A percentile compares a stretch with the other conserved stretches of the same genome.
Evolutionary conservation across 2,113 vertebrate genomes (phyloP).

Genomic region (Pitta sordida): DNA sequence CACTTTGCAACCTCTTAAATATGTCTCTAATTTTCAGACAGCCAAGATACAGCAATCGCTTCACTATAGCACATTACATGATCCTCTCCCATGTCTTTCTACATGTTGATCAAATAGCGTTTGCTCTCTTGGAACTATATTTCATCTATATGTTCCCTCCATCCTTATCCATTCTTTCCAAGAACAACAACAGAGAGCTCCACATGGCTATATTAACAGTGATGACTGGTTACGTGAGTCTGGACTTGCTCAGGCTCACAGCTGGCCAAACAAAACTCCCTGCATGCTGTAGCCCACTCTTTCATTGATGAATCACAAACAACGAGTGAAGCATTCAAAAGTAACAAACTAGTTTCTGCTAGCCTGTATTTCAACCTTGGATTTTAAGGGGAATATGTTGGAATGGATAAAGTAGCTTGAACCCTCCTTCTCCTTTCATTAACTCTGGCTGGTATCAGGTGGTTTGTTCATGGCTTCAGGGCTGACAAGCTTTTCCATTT

Average conservation of each 20-base stretch:
- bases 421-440: neutral
- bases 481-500: neutral
- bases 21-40: neutral
- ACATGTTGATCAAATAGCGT: neutral
- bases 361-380: neutral
- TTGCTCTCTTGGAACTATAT: neutral
- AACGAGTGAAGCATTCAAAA: neutral
- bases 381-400: neutral
- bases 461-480: neutral
- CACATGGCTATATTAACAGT: conserved; percentile 7
- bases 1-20: neutral
- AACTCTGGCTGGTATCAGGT: neutral
- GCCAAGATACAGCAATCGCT: neutral
- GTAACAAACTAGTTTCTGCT: conserved; percentile 32
- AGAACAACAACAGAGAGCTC: neutral
- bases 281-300: conserved; percentile 4
- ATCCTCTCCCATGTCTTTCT: neutral
- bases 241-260: conserved; percentile 58
- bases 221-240: conserved; percentile 39
- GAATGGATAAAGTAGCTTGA: neutral
- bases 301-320: conserved; percentile 35
- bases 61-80: neutral
- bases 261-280: conserved; percentile 45
- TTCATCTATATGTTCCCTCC: neutral
- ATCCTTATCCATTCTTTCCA: neutral